A percentile compares a stretch with the other conserved stretches of the same genome.
phyloP scores from a whole-genome alignment of 2,888 invertebrate genomes.

The Chymomyza amoena region DNA sequence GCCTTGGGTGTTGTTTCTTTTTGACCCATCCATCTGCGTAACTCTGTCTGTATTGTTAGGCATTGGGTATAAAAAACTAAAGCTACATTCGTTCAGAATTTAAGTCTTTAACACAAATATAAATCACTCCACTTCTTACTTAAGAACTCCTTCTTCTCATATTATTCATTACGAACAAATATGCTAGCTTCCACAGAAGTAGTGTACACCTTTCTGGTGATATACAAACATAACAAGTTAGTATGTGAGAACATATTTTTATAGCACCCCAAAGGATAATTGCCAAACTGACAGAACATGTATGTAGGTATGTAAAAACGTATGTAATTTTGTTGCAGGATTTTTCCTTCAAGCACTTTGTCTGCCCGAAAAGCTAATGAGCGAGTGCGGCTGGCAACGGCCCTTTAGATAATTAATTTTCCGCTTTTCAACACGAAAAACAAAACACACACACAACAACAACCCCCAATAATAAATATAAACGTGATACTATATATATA shows the following conservation, averaged over 20 bases:
- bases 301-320: constrained; percentile 10
- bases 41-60: no score
- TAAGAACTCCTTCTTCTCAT: no score
- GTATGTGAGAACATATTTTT: constrained; percentile 63
- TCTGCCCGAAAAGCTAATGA: constrained; percentile 18
- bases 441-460: background rate
- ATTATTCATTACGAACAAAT: no score
- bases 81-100: no score
- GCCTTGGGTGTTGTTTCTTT: no score
- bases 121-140: no score
- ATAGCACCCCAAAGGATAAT: constrained; percentile 66
- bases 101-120: no score
- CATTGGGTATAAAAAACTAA: no score
- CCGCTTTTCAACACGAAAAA: constrained; percentile 49
- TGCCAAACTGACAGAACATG: constrained; percentile 38
- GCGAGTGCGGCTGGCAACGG: constrained; percentile 6
- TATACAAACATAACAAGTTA: background rate
- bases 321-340: background rate
- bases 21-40: no score
- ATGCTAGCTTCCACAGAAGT: no score
- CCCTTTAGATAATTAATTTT: constrained; percentile 66
- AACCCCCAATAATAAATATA: background rate
- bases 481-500: constrained; percentile 4
- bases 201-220: background rate
- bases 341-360: constrained; percentile 10